Evolutionary conservation across 2,797 vertebrate species (phyloP), one percentile per base, ranked within the genome.

Genomic region (Graptemys geographica): DNA sequence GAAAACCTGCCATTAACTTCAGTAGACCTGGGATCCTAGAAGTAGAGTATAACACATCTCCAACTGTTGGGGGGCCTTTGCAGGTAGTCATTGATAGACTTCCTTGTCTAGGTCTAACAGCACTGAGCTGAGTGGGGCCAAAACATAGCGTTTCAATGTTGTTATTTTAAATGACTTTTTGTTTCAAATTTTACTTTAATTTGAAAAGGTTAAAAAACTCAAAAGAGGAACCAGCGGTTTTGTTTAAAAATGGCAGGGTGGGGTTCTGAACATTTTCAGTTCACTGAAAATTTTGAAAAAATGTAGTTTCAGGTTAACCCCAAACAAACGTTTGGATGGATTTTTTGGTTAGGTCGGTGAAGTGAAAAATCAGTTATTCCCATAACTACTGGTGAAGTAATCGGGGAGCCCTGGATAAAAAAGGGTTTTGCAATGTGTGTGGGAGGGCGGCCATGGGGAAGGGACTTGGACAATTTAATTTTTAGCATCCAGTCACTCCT

Each of bases 401-500:
- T 4, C 18, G 44, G 8, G 12, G 44, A 49, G 11, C n/a, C 6
- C 6, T 8, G 44, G 25, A 78, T 27, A 49, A 49, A 49, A 49
- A 47, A 10, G 13, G 25, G 16, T 78, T 31, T 37, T 37, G n/a
- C 65, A 25, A 10, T 21, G n/a, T 11, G 49, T n/a, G 4, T 0
- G 13, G 0, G 47, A 55, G 52, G 52, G 25, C 15, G 5, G 8
- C 8, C 11, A 0, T 3, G 2, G 28, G n/a, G 53, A 25, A 65
- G 49, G 51, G 25, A 51, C 56, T 69, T 23, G 27, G 2, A 3
- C 1, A 12, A 16, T 10, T 51, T n/a, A 52, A 18, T 25, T 23
- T n/a, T 2, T 7, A 1, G 23, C 25, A 59, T 62, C 76, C 0
- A 0, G 18, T 59, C 47, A 53, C 52, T 83, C 4, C 88, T 79